Evolutionary conservation across 2,888 invertebrate species (phyloP).

Genomic region (Idaea aversata): DNA sequence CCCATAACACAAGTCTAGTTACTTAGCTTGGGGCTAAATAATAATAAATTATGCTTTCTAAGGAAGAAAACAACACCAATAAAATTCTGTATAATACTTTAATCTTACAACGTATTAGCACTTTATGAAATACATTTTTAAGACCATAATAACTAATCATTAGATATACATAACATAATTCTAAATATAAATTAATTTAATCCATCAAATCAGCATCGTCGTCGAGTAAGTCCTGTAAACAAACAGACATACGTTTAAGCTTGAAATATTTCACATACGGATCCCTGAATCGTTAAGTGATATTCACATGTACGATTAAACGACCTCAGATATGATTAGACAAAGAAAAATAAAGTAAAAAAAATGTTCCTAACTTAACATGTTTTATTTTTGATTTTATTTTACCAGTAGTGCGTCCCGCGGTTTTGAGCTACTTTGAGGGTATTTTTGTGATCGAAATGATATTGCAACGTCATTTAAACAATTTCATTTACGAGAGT

Average conservation of each 20-base stretch:
- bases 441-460: no score
- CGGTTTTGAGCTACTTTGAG: no score
- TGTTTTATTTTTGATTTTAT: no score
- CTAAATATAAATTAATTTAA: slow-evolving; percentile 55
- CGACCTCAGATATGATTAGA: no score
- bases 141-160: slow-evolving; percentile 25
- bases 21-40: neutral
- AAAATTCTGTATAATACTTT: slow-evolving; percentile 64
- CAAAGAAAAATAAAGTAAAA: no score
- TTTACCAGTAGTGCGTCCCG: no score
- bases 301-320: no score
- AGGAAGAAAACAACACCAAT: slow-evolving; percentile 29
- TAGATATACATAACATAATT: slow-evolving; percentile 40
- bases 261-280: slow-evolving; percentile 4
- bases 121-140: slow-evolving; percentile 61
- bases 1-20: no score
- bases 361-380: no score
- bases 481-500: no score
- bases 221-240: slow-evolving; percentile 73
- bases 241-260: slow-evolving; percentile 17
- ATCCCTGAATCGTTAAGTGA: neutral
- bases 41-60: slow-evolving; percentile 2
- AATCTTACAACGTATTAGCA: slow-evolving; percentile 65
- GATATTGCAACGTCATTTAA: no score
- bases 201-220: slow-evolving; percentile 54